A percentile compares a stretch with the other conserved stretches of the same genome.
phyloP scores from a whole-genome alignment of 2,797 vertebrate species.

The Nothura maculosa region DNA sequence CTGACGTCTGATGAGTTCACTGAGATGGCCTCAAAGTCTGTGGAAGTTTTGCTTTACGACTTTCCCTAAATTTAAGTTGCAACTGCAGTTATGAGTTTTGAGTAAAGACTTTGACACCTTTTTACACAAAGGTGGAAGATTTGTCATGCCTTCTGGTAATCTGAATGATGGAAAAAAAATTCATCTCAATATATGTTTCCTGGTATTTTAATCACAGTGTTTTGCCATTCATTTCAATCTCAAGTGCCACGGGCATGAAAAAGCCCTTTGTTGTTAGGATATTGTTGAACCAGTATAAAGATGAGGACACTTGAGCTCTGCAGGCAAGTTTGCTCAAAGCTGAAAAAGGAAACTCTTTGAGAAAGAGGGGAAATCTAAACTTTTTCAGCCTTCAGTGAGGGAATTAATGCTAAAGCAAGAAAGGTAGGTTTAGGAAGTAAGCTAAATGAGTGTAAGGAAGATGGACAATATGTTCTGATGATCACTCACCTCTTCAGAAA shows the following conservation, averaged over 20 bases:
- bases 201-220: slow-evolving; percentile 36
- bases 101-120: not conserved
- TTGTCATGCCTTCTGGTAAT: not conserved
- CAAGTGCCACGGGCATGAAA: slow-evolving; percentile 2
- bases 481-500: not conserved
- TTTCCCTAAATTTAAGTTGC: not conserved
- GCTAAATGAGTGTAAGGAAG: not conserved
- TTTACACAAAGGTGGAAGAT: not conserved
- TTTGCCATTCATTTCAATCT: slow-evolving; percentile 30
- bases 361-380: not conserved
- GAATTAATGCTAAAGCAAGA: not conserved
- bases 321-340: not conserved
- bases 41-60: not conserved
- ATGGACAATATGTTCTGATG: not conserved
- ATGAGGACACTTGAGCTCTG: not conserved
- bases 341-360: slow-evolving; percentile 15
- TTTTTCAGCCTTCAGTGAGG: not conserved
- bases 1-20: not conserved
- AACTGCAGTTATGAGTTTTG: not conserved
- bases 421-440: not conserved
- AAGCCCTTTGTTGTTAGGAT: not conserved
- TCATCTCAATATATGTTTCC: not conserved
- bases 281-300: slow-evolving; percentile 20
- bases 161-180: not conserved
- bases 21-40: not conserved